A percentile compares a stretch with the other conserved stretches of the same genome.
These are phyloP conservation scores for Albula glossodonta DNA, from an alignment of 2,113 vertebrate genomes.

Conservation along the genomic window DNA sequence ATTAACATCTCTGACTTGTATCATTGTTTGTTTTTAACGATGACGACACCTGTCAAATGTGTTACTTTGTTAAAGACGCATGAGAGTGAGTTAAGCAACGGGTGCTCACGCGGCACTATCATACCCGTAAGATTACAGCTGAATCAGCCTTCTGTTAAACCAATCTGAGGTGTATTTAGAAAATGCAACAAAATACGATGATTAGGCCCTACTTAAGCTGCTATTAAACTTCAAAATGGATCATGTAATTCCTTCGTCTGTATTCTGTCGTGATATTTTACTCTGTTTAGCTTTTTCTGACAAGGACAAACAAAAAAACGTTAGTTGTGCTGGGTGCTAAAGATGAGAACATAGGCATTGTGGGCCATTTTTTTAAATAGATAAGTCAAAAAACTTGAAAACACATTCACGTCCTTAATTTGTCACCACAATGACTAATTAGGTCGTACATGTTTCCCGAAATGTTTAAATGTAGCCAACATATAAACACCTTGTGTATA, in stretches of 20 bases:
- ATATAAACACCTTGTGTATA: neutral
- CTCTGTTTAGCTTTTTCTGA: constrained; percentile 43
- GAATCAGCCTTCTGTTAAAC: neutral
- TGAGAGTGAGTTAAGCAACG: neutral
- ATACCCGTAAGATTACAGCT: neutral
- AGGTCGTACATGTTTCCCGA: neutral
- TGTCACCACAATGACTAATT: neutral
- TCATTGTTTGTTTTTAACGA: too few species aligned
- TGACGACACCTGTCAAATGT: neutral
- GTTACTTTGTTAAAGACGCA: neutral
- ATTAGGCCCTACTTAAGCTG: neutral
- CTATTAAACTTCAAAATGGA: neutral
- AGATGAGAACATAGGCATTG: neutral
- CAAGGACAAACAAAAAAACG: too few species aligned
- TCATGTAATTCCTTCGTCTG: constrained; percentile 40
- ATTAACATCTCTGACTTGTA: neutral
- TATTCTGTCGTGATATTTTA: constrained; percentile 56
- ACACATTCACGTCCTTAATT: too few species aligned
- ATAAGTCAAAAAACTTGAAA: too few species aligned
- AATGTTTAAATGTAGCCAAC: neutral
- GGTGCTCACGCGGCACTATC: neutral
- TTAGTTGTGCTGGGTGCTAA: neutral
- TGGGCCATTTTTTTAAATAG: too few species aligned
- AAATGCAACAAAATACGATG: neutral
- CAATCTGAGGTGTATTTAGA: neutral